Base-by-base conservation (phyloP, 2,888 invertebrate genomes). In the Eupithecia exiguata region DNA sequence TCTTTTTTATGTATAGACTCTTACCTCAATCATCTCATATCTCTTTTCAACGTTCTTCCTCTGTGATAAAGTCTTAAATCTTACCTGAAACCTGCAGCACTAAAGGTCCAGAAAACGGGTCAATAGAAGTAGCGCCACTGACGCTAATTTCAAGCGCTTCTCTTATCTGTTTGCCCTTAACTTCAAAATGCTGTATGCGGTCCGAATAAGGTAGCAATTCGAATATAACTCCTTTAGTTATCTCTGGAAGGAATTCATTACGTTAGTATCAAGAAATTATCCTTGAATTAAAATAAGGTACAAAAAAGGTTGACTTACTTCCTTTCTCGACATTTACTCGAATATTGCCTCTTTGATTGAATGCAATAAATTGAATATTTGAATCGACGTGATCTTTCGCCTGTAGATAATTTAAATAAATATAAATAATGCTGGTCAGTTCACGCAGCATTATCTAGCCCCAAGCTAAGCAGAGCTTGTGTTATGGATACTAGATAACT, bases 131-230 rank as follows among this genome's bases (percentile, higher is more conserved):
- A 0, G 75, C 78, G 3, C 76, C 74, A 46, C 62, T 86, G 0
- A 92, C 92, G 5, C 92, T 87, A 68, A 85, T 88, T 82, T 96
- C 96, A 25, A 96, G 89, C 6, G 96, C 95, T 75, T 95, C 92
- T 66, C 91, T 81, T 10, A 97, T 84, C 77, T 95, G 90, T 69
- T 90, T 90, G 0, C 97, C 97, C 63, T 93, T 89, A 66, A 97
- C 84, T 83, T 96, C 95, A 38, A 96, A 95, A 1, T 96, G 92
- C 80, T 96, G 95, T 63, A 97, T 88, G 2, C 94, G 95, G 84
- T 97, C 97, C 78, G 95, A 94, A 84, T 97, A 97, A 0, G 97
- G 97, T 69, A 95, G 93, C 53, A 96, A 92, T 18, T 95, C 94
- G 14, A 96, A 89, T 65, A 97, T 79, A 80, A 96, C 96, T n/a